A percentile compares a stretch with the other conserved stretches of the same genome.
These are phyloP conservation scores for Caenorhabditis sp. DNA, from an alignment of 2,888 invertebrate genomes.

Conservation along the genomic window DNA sequence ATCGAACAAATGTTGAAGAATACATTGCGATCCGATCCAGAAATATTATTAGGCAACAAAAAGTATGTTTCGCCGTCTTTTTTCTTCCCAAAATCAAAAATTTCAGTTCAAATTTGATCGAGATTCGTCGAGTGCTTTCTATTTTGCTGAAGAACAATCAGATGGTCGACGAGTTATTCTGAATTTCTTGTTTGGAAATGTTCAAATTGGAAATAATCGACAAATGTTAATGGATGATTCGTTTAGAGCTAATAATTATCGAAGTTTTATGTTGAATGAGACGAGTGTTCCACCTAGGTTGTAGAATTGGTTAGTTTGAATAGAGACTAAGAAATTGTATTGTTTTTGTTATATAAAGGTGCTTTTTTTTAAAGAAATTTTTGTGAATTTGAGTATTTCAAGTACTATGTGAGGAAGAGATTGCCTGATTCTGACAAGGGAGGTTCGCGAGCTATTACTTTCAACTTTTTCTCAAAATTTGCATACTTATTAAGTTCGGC, in stretches of 20 bases:
- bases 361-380: too few species aligned
- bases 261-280: conserved; percentile 48
- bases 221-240: conserved; percentile 46
- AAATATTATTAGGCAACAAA: conserved; percentile 22
- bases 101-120: conserved; percentile 38
- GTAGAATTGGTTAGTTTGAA: conserved; percentile 3
- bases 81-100: background rate
- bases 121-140: conserved; percentile 33
- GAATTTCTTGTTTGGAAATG: conserved; percentile 45
- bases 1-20: conserved; percentile 39
- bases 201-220: conserved; percentile 41
- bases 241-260: conserved; percentile 45
- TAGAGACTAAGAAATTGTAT: too few species aligned
- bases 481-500: too few species aligned
- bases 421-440: too few species aligned
- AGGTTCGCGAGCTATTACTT: too few species aligned
- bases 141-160: conserved; percentile 36
- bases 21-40: conserved; percentile 43
- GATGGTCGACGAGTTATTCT: conserved; percentile 25
- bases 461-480: too few species aligned
- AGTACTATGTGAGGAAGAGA: too few species aligned
- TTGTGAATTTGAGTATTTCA: too few species aligned
- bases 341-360: too few species aligned
- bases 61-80: conserved; percentile 18
- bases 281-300: conserved; percentile 49